Evolutionary conservation across 1,140 invertebrate species (phyloP), one percentile per base, ranked within the genome.

Genomic region (Apis laboriosa): DNA sequence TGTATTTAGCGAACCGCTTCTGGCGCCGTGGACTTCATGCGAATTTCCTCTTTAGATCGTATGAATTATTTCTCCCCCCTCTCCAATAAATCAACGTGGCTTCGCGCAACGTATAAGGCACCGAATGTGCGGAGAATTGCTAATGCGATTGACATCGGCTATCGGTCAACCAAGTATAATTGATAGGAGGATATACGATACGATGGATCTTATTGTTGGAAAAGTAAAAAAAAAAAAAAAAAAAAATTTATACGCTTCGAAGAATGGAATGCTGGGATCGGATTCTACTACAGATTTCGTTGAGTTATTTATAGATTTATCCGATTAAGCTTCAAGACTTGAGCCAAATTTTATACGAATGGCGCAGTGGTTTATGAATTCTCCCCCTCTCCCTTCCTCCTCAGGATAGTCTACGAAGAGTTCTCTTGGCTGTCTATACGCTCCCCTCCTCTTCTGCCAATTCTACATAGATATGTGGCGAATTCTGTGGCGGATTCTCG

Each of bases 1-100:
- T 51, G 53, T 51, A 49, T 84, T 87, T 56, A 87, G 49, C 64
- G 53, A 61, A 56, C 34, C n/a, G 85, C 73, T 64, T 77, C 28
- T 55, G 63, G 53, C 77, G 68, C 43, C 67, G n/a, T 21, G 56
- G 60, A 19, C 28, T 63, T 68, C 43, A 28, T 21, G 12, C 21
- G 43, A 75, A 60, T 74, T 77, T 83, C 51, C n/a, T 43, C 8
- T n/a, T n/a, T 60, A 24, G 58, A 60, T n/a, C 58, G 11, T n/a
- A 60, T 60, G 61, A 63, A 28, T 63, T 63, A 63, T 13, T 13
- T 21, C 13, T 61, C 13, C 61, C 28, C 15, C 61, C 61, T 15
- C 19, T 24, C 13, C 2, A 63, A 24, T 63, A 24, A 28, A 63
- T 15, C 61, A 24, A 28, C n/a, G 24, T 63, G 8, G 24, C n/a